Conservation (phyloP, 2,797 vertebrate genomes). For the Brachyrhaphis roseni region DNA sequence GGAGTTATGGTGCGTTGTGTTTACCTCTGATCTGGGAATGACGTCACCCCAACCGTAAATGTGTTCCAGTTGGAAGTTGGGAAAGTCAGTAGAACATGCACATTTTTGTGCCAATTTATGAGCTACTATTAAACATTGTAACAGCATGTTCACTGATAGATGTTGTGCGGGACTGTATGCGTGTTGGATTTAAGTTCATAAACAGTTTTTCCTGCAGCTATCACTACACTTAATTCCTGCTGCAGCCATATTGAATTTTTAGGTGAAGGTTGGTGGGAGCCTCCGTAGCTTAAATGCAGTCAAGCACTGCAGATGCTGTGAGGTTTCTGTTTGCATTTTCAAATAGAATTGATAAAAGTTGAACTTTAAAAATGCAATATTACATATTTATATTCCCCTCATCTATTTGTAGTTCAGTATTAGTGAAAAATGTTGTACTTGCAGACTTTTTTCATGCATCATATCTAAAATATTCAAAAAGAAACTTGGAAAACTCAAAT, state of each 20-base stretch:
- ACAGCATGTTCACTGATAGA: not conserved
- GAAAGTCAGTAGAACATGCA: not conserved
- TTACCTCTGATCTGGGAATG: not conserved
- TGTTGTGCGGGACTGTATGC: not conserved
- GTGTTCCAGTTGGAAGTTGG: not conserved
- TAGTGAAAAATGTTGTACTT: too few species aligned
- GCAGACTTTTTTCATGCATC: too few species aligned
- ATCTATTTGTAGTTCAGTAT: too few species aligned
- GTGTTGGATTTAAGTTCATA: not conserved
- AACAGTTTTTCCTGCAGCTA: not conserved
- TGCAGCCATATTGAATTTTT: not conserved
- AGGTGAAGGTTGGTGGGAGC: not conserved
- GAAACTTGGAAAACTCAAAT: too few species aligned
- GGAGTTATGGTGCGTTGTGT: too few species aligned
- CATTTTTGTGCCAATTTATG: not conserved
- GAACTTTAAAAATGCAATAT: not conserved
- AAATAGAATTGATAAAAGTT: not conserved
- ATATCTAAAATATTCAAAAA: too few species aligned
- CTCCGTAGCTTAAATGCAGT: not conserved
- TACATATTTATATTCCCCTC: not conserved
- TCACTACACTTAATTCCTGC: not conserved
- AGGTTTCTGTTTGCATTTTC: not conserved
- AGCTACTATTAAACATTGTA: not conserved
- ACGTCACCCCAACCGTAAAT: not conserved
- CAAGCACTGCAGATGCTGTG: not conserved